These are phyloP conservation scores for Jacana jacana DNA, from an alignment of 2,113 vertebrate genomes.

Conservation along the genomic window DNA sequence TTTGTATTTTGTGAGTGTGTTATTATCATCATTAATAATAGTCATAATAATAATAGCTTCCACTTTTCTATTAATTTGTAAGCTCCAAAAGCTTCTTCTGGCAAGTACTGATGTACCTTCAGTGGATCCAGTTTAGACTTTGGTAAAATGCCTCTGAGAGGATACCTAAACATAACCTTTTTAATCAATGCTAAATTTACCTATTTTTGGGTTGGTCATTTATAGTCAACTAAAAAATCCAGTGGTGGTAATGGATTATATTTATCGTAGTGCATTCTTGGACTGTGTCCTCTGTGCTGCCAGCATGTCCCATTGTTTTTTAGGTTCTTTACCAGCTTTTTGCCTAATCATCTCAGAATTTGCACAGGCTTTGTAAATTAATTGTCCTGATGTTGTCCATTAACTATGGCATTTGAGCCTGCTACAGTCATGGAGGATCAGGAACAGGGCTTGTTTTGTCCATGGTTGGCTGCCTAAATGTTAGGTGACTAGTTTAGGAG, in stretches of 20 bases:
- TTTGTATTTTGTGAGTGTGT: background rate
- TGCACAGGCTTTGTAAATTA: background rate
- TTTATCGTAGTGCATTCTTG: background rate
- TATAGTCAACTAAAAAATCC: background rate
- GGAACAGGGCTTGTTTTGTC: background rate
- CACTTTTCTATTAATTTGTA: background rate
- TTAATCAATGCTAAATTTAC: background rate
- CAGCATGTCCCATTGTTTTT: background rate
- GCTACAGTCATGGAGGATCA: background rate
- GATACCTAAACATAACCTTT: background rate
- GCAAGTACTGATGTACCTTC: background rate
- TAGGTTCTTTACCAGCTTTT: background rate
- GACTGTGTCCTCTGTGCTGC: background rate
- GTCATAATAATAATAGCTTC: background rate
- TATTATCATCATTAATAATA: background rate
- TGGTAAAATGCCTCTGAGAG: background rate
- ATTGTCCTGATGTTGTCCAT: background rate
- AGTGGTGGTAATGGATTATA: background rate
- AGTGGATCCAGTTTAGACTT: background rate
- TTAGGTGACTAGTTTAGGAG: background rate
- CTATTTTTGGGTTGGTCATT: background rate
- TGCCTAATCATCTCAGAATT: background rate
- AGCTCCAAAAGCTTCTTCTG: background rate
- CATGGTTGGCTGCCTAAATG: background rate
- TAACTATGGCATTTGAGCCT: background rate